phyloP scores from a whole-genome alignment of 2,797 vertebrate genomes.

The Antrozous pallidus region DNA sequence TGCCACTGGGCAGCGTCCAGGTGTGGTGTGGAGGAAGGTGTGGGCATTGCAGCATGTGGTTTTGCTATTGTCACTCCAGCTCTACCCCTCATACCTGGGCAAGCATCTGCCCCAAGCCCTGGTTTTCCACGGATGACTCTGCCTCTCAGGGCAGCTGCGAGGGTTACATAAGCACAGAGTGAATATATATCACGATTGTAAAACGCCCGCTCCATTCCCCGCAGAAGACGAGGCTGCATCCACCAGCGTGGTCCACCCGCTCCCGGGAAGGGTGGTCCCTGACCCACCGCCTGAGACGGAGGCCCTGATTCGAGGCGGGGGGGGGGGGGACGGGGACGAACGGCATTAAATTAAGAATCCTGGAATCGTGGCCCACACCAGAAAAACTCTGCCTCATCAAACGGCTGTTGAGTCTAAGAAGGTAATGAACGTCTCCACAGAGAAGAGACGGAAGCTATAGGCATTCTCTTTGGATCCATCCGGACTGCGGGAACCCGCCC shows the following conservation, averaged over 20 bases:
- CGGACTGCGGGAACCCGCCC: slow-evolving; percentile 25
- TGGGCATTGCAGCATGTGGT: background rate
- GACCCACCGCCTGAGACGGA: background rate
- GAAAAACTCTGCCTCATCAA: background rate
- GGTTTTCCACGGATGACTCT: background rate
- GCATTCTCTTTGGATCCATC: background rate
- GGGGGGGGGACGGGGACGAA: background rate
- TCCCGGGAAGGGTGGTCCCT: background rate
- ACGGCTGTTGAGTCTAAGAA: background rate
- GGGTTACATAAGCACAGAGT: background rate
- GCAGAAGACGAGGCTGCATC: background rate
- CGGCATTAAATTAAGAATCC: background rate
- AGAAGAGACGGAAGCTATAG: background rate
- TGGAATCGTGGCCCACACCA: background rate
- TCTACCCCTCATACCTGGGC: background rate
- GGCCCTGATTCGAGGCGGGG: background rate
- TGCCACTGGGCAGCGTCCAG: background rate
- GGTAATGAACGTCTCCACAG: background rate
- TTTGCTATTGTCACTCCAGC: background rate
- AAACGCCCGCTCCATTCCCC: background rate
- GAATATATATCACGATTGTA: background rate
- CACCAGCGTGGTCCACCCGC: background rate
- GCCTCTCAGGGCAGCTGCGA: background rate
- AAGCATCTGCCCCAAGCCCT: background rate
- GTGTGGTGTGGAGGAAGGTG: background rate